Percentiles rank a stretch among this genome's conserved stretches.
These are phyloP conservation scores for Heliothis virescens DNA, from an alignment of 1,140 invertebrate species.

Conservation along the genomic window DNA sequence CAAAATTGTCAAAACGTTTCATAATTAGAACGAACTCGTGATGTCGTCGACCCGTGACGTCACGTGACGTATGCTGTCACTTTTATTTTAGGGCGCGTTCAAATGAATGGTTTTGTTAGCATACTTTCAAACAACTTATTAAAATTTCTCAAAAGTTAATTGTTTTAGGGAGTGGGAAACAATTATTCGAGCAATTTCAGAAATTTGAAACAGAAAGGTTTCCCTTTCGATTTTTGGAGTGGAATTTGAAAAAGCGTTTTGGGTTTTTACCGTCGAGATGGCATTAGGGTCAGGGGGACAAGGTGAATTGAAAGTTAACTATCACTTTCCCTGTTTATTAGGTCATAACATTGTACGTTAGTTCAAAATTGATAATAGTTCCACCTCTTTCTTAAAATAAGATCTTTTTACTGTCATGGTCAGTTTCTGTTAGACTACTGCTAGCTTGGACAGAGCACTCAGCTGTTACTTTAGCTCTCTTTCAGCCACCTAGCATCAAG, in stretches of 20 bases:
- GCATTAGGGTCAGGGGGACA: background rate
- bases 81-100: constrained; percentile 76
- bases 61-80: constrained; percentile 71
- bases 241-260: background rate
- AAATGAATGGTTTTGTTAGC: constrained; percentile 53
- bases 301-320: background rate
- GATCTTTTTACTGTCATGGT: too few species aligned
- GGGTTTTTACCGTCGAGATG: background rate
- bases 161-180: constrained; percentile 6
- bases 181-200: background rate
- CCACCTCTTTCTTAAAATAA: too few species aligned
- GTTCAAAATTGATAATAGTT: too few species aligned
- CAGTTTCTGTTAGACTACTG: too few species aligned
- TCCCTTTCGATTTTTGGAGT: constrained; percentile 3
- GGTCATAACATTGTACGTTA: background rate
- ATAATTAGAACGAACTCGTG: constrained; percentile 42
- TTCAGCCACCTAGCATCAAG: too few species aligned
- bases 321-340: background rate
- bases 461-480: background rate
- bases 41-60: constrained; percentile 61
- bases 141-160: constrained; percentile 18
- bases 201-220: background rate
- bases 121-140: constrained; percentile 17
- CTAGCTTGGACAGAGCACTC: background rate
- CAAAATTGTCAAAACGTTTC: constrained; percentile 32